These are phyloP conservation scores for Drosophila multiciliata DNA, from an alignment of 2,888 invertebrate species.

Conservation along the genomic window DNA sequence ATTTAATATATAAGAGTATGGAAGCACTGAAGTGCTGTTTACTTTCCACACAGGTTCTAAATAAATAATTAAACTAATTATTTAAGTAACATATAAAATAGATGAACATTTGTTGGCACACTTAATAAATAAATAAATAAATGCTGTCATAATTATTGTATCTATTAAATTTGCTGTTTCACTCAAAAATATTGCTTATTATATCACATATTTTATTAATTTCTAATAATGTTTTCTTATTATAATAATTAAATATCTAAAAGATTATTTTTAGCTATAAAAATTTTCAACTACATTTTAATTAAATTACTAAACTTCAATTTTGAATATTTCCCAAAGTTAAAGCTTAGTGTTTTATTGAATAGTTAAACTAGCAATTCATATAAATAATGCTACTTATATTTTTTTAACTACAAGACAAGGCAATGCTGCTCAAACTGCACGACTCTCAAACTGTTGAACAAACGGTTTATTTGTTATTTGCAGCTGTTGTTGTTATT, in stretches of 20 bases:
- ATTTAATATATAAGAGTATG: background rate
- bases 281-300: background rate
- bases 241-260: background rate
- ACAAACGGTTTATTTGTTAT: slow-evolving; percentile 5
- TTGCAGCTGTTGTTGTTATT: slow-evolving; percentile 13
- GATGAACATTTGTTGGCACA: background rate
- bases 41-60: background rate
- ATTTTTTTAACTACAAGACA: background rate
- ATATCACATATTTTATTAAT: too few relatives aligned
- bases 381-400: background rate
- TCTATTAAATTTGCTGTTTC: background rate
- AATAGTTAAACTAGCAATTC: background rate
- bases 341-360: background rate
- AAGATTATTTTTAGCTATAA: background rate
- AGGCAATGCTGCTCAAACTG: slow-evolving; percentile 7
- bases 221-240: background rate
- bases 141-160: background rate
- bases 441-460: slow-evolving; percentile 20
- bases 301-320: background rate
- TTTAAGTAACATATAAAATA: background rate
- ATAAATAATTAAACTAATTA: background rate
- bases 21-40: background rate
- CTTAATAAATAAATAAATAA: background rate
- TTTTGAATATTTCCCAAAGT: background rate
- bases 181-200: background rate